Conservation (phyloP, 2,888 invertebrate genomes). For the Parapristionchus giblindavisi region DNA sequence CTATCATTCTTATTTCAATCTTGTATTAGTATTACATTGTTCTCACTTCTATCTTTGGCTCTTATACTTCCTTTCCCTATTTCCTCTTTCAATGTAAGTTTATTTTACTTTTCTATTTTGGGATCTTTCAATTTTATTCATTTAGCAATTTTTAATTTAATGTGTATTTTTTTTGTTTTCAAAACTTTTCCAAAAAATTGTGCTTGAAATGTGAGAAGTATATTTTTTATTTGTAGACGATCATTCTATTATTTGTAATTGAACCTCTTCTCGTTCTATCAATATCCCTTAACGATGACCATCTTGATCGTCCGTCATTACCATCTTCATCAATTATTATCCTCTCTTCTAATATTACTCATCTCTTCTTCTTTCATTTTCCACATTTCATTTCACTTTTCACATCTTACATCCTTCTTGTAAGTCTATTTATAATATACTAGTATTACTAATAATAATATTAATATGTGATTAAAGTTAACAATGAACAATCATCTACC, state of each 20-base stretch:
- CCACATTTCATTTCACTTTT: slow-evolving; percentile 20
- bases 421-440: neutral
- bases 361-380: neutral
- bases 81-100: slow-evolving; percentile 8
- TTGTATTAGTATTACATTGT: slow-evolving; percentile 4
- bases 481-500: neutral
- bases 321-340: neutral
- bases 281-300: neutral
- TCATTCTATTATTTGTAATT: neutral
- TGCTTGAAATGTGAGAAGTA: neutral
- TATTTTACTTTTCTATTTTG: neutral
- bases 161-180: too few species aligned
- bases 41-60: neutral
- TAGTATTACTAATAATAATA: neutral
- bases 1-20: slow-evolving; percentile 1
- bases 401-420: neutral
- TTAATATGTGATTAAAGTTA: neutral
- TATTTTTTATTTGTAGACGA: slow-evolving; percentile 3
- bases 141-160: neutral
- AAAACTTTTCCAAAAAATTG: too few species aligned
- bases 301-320: neutral
- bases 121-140: neutral
- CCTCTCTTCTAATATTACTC: neutral
- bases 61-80: slow-evolving; percentile 4
- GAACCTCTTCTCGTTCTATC: slow-evolving; percentile 13